These are phyloP conservation scores for Turdus rufiventris DNA, from an alignment of 2,113 vertebrate species.

Conservation along the genomic window DNA sequence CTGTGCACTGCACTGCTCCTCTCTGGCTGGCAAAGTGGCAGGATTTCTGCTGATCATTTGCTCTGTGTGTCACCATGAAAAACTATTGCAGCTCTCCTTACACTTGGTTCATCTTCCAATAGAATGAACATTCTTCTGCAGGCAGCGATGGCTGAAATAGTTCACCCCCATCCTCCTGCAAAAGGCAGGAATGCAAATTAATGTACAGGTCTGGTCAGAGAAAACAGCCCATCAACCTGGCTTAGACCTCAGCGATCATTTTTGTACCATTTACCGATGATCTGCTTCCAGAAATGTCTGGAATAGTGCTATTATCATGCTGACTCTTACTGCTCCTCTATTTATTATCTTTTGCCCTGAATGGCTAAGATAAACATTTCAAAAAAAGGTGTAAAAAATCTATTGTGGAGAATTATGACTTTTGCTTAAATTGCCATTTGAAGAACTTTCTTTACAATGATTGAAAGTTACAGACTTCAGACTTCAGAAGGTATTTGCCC, in stretches of 20 bases:
- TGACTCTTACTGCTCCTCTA: not conserved
- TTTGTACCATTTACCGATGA: not conserved
- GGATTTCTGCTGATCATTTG: not conserved
- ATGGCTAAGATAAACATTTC: not conserved
- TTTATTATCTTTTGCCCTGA: not conserved
- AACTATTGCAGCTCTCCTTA: not conserved
- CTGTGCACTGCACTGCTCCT: not conserved
- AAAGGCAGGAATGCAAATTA: not conserved
- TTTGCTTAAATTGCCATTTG: not conserved
- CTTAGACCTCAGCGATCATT: not conserved
- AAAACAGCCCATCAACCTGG: not conserved
- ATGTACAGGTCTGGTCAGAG: rapidly evolving
- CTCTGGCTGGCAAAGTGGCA: not conserved
- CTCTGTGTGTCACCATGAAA: not conserved
- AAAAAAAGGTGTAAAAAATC: not conserved
- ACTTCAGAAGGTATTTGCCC: not conserved
- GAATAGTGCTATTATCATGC: not conserved
- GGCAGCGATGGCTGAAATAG: not conserved
- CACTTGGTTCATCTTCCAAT: not conserved
- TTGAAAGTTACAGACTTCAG: not conserved
- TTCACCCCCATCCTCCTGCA: not conserved
- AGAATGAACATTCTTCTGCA: not conserved
- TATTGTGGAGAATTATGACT: not conserved
- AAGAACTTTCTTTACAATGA: not conserved
- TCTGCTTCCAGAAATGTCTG: not conserved